Evolutionary conservation across 23 tunicate species (phyloP).

Genomic region (Styela plicata): DNA sequence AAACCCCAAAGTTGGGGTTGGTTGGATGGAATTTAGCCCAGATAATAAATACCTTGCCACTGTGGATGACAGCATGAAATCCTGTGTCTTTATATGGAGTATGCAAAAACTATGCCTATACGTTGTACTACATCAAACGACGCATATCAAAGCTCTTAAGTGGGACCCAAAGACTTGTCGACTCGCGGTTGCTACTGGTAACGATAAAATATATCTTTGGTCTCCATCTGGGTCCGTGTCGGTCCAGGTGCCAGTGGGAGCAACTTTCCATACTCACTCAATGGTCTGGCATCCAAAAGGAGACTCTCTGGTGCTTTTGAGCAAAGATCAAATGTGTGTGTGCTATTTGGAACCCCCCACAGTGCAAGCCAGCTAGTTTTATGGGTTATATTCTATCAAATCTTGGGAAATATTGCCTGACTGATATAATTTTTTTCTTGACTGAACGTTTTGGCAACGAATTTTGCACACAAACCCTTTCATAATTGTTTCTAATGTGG

Average conservation of each 20-base stretch:
- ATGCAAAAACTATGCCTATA: conserved; percentile 61
- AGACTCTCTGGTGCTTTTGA: conserved; percentile 49
- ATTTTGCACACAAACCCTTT: too few species aligned
- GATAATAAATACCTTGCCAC: conserved; percentile 89
- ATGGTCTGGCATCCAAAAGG: conserved; percentile 81
- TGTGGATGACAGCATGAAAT: conserved; percentile 90
- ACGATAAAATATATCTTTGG: conserved; percentile 90
- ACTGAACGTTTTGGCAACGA: too few species aligned
- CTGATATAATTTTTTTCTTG: too few species aligned
- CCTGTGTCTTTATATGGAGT: conserved; percentile 76
- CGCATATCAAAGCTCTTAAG: conserved; percentile 62
- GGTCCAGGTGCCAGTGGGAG: conserved; percentile 67
- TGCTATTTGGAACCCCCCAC: conserved; percentile 79
- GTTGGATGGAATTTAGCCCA: conserved; percentile 85
- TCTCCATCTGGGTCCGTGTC: conserved; percentile 90
- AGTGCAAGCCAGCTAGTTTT: too few species aligned
- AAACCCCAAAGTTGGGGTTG: conserved; percentile 87
- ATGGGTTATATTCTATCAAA: too few species aligned
- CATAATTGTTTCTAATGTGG: too few species aligned
- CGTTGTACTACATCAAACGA: conserved; percentile 67
- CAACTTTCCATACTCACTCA: conserved; percentile 69
- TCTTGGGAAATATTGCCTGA: too few species aligned
- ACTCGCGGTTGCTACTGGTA: conserved; percentile 64
- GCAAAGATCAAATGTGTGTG: conserved; percentile 82
- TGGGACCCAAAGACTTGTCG: conserved; percentile 74